Evolutionary conservation across 2,888 invertebrate genomes (phyloP), one percentile per base, ranked within the genome.

Genomic region (Metellina segmentata): DNA sequence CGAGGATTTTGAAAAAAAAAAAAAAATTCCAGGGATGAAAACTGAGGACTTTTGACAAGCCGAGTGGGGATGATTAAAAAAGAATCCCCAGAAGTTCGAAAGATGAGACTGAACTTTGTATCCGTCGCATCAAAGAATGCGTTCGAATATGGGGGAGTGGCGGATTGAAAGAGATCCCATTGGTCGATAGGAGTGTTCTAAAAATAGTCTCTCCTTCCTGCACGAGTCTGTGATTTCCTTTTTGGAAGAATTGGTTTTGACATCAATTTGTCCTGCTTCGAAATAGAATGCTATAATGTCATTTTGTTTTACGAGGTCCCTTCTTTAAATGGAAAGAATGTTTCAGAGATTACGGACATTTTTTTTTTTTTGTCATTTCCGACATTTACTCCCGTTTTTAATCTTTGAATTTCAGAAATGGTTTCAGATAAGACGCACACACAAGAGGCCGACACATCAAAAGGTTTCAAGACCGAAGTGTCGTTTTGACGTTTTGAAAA

Each of bases 181-280:
- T 71, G 82, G 82, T 82, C 82, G 82, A 82, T 82, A 82, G 61
- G 82, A 81, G 69, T 61, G 34, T 70, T 48, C 82, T 82, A 82
- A 82, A 82, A 82, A 82, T 82, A 82, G 82, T 11, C 72, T 51
- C 48, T 9, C 13, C 51, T 82, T 72, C 16, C 52, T 19, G 79
- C 51, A 61, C 51, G 72, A 71, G 82, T 72, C 71, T 61, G 11
- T 61, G 7, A 8, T 11, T 61, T 61, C 61, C 61, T 11, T 61
- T 61, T 61, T 61, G 11, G 61, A 61, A 61, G 16, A 61, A 61
- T 61, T 61, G 61, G 61, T 8, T 61, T 61, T 61, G 61, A 61
- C 61, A 61, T 61, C 61, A 61, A 61, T 61, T 61, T 61, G 61
- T 61, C 61, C 34, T 61, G 61, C 61, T 61, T 61, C 11, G 9